phyloP scores from a whole-genome alignment of 53 echinoderm and acorn worm genomes.

The Echinarachnius parma region DNA sequence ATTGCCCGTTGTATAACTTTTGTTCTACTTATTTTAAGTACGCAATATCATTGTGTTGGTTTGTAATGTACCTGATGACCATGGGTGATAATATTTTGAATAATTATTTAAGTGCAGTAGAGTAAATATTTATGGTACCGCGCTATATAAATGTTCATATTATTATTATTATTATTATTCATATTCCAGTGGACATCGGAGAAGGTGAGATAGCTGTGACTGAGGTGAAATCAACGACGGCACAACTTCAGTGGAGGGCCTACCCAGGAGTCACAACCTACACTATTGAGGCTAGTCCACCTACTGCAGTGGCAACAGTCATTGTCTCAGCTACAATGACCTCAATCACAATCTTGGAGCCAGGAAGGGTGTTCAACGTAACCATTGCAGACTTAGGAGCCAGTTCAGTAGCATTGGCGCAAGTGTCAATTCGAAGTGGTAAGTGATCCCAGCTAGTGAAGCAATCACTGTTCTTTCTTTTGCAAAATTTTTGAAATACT shows the following conservation, averaged over 20 bases:
- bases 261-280: background rate
- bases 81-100: no score
- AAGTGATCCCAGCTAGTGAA: no score
- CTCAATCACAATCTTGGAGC: background rate
- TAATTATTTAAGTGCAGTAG: no score
- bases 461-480: no score
- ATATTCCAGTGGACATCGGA: slow-evolving; percentile 6
- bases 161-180: no score
- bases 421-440: background rate
- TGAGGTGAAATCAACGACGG: background rate
- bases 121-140: no score
- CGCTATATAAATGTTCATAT: no score
- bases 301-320: background rate
- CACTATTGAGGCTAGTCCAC: background rate
- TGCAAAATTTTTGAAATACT: no score
- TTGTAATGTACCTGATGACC: no score
- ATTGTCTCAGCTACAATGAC: background rate
- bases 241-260: background rate
- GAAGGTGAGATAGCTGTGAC: background rate
- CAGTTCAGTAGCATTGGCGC: background rate
- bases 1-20: no score
- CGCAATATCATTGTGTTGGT: no score
- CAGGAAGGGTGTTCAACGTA: background rate
- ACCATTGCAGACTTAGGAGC: background rate
- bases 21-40: no score